Conservation (phyloP, 2,113 vertebrate genomes). For the Cnemophilus loriae region DNA sequence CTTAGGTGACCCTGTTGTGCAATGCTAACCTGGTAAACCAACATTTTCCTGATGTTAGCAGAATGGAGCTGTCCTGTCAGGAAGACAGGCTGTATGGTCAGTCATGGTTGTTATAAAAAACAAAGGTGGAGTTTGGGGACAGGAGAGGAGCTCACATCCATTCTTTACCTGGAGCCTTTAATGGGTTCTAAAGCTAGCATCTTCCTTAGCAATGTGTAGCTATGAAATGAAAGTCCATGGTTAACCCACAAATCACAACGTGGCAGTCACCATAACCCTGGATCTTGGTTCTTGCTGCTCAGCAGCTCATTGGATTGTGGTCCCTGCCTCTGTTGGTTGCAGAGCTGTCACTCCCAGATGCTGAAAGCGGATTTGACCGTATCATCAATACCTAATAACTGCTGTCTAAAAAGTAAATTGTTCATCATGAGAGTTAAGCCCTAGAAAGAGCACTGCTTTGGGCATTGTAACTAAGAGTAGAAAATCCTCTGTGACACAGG, state of each 20-base stretch:
- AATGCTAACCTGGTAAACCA: background rate
- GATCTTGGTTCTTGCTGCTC: background rate
- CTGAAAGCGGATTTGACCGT: background rate
- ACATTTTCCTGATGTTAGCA: background rate
- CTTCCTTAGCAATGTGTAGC: accelerated
- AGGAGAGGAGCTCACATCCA: background rate
- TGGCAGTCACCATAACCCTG: background rate
- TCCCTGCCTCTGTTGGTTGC: background rate
- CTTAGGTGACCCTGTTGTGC: background rate
- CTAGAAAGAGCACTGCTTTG: background rate
- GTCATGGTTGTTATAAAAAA: background rate
- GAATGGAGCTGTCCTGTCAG: background rate
- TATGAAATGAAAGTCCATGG: background rate
- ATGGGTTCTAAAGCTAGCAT: background rate
- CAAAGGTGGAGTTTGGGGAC: background rate
- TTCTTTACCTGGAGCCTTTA: background rate
- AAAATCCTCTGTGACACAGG: background rate
- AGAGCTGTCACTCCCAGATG: background rate
- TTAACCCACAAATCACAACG: background rate
- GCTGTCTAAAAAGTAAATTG: background rate
- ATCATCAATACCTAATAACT: background rate
- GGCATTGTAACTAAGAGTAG: background rate
- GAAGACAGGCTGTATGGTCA: background rate
- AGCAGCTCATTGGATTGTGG: background rate
- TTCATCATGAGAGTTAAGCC: background rate